Percentiles rank a stretch among this genome's conserved stretches.
phyloP scores from a whole-genome alignment of 2,888 invertebrate species.

The Athetis lepigone region DNA sequence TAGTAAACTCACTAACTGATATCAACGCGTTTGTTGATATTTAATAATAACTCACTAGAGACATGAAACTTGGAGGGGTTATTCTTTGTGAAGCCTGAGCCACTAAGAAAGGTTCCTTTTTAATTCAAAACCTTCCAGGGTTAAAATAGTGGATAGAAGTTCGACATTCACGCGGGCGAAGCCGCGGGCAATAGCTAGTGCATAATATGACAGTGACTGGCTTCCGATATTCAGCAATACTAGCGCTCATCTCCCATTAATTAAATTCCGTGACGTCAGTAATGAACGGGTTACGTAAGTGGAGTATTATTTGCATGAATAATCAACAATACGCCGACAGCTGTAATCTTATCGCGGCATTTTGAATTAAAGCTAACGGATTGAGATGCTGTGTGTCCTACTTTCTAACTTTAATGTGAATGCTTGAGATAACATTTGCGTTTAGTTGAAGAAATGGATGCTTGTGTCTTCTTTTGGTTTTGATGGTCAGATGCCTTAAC shows the following conservation, averaged over 20 bases:
- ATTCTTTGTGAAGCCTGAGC: too few relatives aligned
- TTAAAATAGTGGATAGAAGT: too few relatives aligned
- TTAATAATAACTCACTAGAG: too few relatives aligned
- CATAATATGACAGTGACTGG: conserved; percentile 9
- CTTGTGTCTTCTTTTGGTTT: background rate
- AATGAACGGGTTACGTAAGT: conserved; percentile 31
- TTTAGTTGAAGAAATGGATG: background rate
- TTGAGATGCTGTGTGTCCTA: conserved; percentile 21
- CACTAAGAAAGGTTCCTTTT: too few relatives aligned
- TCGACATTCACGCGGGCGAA: too few relatives aligned
- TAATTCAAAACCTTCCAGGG: too few relatives aligned
- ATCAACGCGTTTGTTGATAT: too few relatives aligned
- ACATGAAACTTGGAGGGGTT: too few relatives aligned
- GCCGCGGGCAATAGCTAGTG: too few relatives aligned
- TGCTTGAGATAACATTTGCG: background rate
- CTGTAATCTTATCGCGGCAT: conserved; percentile 41
- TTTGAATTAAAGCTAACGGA: conserved; percentile 42
- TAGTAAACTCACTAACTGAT: too few relatives aligned
- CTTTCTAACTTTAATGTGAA: conserved; percentile 27
- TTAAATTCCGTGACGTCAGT: conserved; percentile 25
- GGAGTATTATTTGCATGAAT: conserved; percentile 44
- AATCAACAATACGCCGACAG: conserved; percentile 11
- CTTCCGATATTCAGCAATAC: background rate
- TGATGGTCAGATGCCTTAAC: too few relatives aligned
- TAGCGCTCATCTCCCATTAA: conserved; percentile 3